Evolutionary conservation across 2,797 vertebrate genomes (phyloP).

Genomic region (Manis javanica): DNA sequence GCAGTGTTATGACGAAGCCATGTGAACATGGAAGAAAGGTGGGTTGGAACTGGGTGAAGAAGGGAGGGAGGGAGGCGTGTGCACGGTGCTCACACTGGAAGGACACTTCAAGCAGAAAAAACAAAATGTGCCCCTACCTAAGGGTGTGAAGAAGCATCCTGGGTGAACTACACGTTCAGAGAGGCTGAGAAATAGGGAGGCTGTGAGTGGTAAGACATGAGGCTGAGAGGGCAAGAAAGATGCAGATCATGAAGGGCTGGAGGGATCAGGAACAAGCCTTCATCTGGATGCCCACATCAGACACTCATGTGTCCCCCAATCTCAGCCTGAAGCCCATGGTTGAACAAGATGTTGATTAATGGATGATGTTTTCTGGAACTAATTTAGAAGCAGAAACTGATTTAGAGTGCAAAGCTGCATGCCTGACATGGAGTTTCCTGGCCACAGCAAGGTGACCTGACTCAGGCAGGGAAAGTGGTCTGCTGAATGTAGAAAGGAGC

Average conservation of each 20-base stretch:
- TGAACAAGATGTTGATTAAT: background rate
- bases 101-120: background rate
- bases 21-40: background rate
- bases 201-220: background rate
- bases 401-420: constrained; percentile 30
- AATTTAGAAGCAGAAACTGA: constrained; percentile 42
- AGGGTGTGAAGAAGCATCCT: background rate
- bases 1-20: background rate
- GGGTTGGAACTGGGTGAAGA: too few species aligned
- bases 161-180: background rate
- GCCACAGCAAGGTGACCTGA: background rate
- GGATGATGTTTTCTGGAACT: background rate
- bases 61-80: accelerated
- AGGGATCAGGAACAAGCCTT: background rate
- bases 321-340: background rate
- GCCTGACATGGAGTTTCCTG: background rate
- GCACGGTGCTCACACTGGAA: accelerated
- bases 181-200: background rate
- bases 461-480: background rate
- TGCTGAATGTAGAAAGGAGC: background rate
- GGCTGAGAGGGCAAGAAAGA: background rate
- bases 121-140: accelerated
- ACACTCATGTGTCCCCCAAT: accelerated
- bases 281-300: background rate
- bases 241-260: background rate